Evolutionary conservation across 2,888 invertebrate genomes (phyloP).

Genomic region (Hyles lineata): DNA sequence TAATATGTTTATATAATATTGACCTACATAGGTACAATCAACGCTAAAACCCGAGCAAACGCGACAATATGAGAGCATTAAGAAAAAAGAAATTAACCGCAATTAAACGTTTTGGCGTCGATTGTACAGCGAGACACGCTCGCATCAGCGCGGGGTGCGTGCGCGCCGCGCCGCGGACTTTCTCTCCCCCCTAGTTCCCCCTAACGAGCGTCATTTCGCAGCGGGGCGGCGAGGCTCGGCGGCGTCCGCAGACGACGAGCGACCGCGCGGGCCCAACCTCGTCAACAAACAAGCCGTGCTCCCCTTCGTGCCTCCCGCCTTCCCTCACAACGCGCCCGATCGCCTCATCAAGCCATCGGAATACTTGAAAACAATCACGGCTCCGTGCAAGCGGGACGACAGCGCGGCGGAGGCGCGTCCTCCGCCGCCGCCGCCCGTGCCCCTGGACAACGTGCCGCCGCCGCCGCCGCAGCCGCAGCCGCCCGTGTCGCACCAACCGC

Average conservation of each 20-base stretch:
- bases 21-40: constrained; percentile 22
- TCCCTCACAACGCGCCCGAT: constrained; percentile 92
- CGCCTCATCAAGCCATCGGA: constrained; percentile 96
- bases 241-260: constrained; percentile 79
- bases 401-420: constrained; percentile 85
- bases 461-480: constrained; percentile 74
- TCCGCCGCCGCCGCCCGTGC: constrained; percentile 85
- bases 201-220: constrained; percentile 63
- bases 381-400: constrained; percentile 84
- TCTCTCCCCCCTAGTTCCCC: constrained; percentile 70
- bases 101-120: constrained; percentile 25
- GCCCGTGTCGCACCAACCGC: constrained; percentile 86
- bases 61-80: constrained; percentile 12
- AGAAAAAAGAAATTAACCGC: constrained; percentile 16
- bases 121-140: constrained; percentile 33
- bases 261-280: constrained; percentile 86
- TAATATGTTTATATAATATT: constrained; percentile 18
- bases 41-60: constrained; percentile 8
- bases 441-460: constrained; percentile 62
- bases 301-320: constrained; percentile 96
- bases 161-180: constrained; percentile 73
- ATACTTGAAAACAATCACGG: constrained; percentile 93
- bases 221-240: constrained; percentile 77
- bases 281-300: constrained; percentile 94
- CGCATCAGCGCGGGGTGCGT: constrained; percentile 56